These are phyloP conservation scores for Tiaroga cobitis DNA, from an alignment of 2,797 vertebrate genomes.

Conservation along the genomic window DNA sequence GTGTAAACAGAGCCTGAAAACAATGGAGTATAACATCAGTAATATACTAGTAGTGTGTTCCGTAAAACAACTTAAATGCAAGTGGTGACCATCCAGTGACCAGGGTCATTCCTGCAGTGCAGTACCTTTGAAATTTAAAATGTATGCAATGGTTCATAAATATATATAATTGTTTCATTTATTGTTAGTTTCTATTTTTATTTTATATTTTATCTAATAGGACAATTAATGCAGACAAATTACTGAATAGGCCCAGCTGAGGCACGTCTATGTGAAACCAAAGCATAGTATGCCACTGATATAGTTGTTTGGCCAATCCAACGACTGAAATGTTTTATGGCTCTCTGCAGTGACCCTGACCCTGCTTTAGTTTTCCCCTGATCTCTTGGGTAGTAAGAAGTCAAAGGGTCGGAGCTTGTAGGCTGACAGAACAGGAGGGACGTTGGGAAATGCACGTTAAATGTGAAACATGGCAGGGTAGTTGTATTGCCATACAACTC, in stretches of 20 bases:
- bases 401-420: conserved; percentile 40
- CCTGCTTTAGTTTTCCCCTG: conserved; percentile 49
- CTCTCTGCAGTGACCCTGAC: conserved; percentile 57
- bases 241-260: neutral
- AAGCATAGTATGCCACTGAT: conserved; percentile 13
- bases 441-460: conserved; percentile 49
- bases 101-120: neutral
- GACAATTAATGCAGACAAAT: neutral
- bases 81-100: neutral
- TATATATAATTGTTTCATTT: neutral
- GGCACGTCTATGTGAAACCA: neutral
- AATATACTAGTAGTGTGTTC: neutral
- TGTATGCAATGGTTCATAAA: neutral
- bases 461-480: conserved; percentile 83
- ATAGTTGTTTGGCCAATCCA: conserved; percentile 52
- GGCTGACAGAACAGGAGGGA: conserved; percentile 45
- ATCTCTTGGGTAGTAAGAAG: conserved; percentile 42
- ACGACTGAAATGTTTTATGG: conserved; percentile 51
- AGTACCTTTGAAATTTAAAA: too few species aligned
- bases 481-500: conserved; percentile 92
- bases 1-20: neutral
- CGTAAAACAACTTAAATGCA: neutral
- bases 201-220: neutral
- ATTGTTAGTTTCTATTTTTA: neutral
- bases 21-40: neutral